These are phyloP conservation scores for Oxygymnocypris stewartii DNA, from an alignment of 2,113 vertebrate species.

Conservation along the genomic window DNA sequence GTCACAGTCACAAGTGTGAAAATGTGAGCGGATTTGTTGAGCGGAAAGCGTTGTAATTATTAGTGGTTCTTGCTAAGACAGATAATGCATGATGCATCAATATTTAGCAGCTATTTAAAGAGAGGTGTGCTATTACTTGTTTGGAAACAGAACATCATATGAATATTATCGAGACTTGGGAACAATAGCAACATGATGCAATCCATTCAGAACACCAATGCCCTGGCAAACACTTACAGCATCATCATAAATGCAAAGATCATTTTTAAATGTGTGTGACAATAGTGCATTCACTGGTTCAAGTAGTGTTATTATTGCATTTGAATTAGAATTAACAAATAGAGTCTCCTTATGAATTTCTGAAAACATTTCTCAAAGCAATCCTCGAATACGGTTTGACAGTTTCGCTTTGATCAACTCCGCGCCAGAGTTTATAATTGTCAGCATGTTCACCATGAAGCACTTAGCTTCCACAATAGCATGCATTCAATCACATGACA, in stretches of 20 bases:
- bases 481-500: slow-evolving; percentile 21
- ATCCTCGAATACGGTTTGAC: neutral
- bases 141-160: neutral
- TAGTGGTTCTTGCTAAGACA: neutral
- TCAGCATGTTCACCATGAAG: neutral
- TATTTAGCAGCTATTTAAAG: neutral
- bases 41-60: neutral
- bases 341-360: neutral
- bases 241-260: neutral
- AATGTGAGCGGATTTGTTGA: neutral
- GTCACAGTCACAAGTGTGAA: neutral
- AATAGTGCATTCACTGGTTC: neutral
- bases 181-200: neutral
- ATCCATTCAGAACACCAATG: neutral
- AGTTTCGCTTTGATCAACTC: neutral
- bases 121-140: neutral
- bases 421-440: neutral
- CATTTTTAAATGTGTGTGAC: neutral
- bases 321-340: neutral
- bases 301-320: neutral
- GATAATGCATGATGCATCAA: neutral
- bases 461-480: neutral
- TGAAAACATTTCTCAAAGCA: neutral
- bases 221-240: neutral
- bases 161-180: neutral